Conservation (phyloP, 2,888 invertebrate species). For the Villa cingulata region DNA sequence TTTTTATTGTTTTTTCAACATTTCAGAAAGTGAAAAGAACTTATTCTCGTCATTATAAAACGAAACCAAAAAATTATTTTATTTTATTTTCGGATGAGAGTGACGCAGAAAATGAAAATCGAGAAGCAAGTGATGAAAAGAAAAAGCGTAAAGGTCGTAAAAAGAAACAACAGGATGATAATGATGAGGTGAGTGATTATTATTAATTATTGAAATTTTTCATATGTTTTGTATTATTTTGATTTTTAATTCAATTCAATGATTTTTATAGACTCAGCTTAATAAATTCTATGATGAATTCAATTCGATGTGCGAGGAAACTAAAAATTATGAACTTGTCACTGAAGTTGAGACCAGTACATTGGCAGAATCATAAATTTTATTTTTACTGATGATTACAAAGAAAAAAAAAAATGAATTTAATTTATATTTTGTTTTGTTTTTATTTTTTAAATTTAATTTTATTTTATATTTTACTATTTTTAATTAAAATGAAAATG, state of each 20-base stretch:
- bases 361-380: no score
- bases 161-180: not conserved
- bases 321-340: constrained; percentile 25
- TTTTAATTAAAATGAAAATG: no score
- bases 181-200: not conserved
- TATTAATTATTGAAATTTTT: no score
- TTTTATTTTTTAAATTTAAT: not conserved
- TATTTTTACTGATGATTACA: no score
- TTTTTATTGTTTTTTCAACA: not conserved
- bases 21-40: not conserved
- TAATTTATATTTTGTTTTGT: not conserved
- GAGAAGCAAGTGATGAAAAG: not conserved
- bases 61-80: not conserved
- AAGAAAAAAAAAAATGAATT: not conserved
- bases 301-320: constrained; percentile 28
- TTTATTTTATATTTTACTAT: not conserved
- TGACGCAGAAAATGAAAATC: not conserved
- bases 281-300: constrained; percentile 25
- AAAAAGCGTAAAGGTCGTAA: not conserved
- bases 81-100: not conserved
- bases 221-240: no score
- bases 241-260: no score
- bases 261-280: constrained; percentile 17
- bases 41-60: not conserved
- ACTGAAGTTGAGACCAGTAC: constrained; percentile 16